Percentiles rank a stretch among this genome's conserved stretches.
phyloP scores from a whole-genome alignment of 1,140 invertebrate species.

The Penaeus chinensis region DNA sequence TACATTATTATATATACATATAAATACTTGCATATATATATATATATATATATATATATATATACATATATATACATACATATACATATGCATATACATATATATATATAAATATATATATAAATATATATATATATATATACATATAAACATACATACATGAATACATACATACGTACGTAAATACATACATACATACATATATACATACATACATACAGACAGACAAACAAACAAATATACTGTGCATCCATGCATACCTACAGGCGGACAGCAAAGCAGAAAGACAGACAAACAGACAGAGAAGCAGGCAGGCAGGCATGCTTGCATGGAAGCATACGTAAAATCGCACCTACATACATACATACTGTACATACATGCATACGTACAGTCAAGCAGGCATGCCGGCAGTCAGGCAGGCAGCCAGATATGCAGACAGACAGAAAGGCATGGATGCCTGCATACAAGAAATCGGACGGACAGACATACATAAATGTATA shows the following conservation, averaged over 20 bases:
- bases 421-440: too few species aligned
- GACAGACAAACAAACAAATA: neutral
- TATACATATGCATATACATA: constrained; percentile 14
- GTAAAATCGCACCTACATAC: neutral
- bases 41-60: constrained; percentile 17
- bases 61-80: neutral
- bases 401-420: too few species aligned
- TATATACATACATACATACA: neutral
- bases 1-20: constrained; percentile 12
- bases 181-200: constrained; percentile 3
- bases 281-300: too few species aligned
- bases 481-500: constrained; percentile 1
- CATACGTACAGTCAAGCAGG: too few species aligned
- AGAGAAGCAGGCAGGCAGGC: too few species aligned
- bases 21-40: constrained; percentile 10
- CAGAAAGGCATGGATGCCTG: neutral
- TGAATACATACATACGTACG: neutral
- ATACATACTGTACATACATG: too few species aligned
- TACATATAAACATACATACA: neutral
- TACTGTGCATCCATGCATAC: neutral
- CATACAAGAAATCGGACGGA: neutral
- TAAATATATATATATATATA: constrained; percentile 11
- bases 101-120: constrained; percentile 12
- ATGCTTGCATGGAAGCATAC: neutral
- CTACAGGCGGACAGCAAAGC: neutral